Conservation (phyloP, 1,140 invertebrate species). For the Branchinecta lindahli region DNA sequence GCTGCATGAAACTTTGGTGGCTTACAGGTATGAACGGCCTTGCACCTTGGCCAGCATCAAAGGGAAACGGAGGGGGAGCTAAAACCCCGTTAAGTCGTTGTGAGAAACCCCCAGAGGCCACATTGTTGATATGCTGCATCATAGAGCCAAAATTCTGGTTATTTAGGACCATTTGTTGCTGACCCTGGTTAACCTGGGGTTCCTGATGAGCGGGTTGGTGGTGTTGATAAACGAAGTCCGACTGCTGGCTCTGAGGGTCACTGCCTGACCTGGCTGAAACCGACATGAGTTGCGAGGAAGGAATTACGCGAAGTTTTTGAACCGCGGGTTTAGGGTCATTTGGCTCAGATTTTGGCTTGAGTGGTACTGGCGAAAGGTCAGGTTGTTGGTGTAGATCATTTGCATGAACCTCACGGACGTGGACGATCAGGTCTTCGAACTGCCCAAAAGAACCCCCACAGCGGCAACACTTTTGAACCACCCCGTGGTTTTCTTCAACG, state of each 20-base stretch:
- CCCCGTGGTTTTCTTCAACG: background rate
- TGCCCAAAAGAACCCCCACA: background rate
- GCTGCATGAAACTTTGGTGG: background rate
- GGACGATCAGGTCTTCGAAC: background rate
- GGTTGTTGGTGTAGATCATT: background rate
- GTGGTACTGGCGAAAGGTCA: background rate
- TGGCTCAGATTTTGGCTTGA: background rate
- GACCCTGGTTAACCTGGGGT: background rate
- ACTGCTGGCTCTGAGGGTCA: background rate
- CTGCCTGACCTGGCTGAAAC: background rate
- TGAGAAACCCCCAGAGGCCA: background rate
- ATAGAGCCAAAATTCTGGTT: background rate
- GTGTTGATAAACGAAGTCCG: no score
- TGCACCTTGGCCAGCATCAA: background rate
- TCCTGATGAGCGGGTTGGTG: background rate
- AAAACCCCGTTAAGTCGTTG: background rate
- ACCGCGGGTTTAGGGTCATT: background rate
- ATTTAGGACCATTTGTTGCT: background rate
- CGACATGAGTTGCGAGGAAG: background rate
- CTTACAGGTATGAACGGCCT: background rate
- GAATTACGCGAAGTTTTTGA: background rate
- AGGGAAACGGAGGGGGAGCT: background rate
- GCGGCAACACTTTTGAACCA: background rate
- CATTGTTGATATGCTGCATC: no score
- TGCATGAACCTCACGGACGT: background rate